A percentile compares a stretch with the other conserved stretches of the same genome.
phyloP scores from a whole-genome alignment of 2,888 invertebrate genomes.

The Parthenolecanium corni region DNA sequence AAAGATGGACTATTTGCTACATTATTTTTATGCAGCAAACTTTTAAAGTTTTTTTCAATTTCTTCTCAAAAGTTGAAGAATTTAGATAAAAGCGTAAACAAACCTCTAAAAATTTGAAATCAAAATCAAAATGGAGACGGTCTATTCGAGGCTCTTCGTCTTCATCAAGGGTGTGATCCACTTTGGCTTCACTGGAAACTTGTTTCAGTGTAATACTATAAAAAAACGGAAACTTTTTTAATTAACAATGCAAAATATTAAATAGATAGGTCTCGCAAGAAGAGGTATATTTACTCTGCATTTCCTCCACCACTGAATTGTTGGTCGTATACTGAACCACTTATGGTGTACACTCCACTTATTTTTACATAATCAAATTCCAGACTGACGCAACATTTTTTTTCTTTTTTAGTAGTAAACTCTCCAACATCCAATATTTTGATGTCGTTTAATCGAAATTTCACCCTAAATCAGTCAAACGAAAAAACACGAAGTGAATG shows the following conservation, averaged over 20 bases:
- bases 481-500: background rate
- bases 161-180: constrained; percentile 4
- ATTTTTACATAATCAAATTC: constrained; percentile 14
- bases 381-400: constrained; percentile 3
- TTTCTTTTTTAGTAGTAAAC: constrained; percentile 10
- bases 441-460: constrained; percentile 5
- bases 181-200: constrained; percentile 8
- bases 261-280: too few species aligned
- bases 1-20: too few species aligned
- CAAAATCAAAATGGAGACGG: constrained; percentile 6
- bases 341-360: constrained; percentile 3
- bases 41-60: too few species aligned
- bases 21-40: too few species aligned
- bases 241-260: too few species aligned
- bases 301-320: constrained; percentile 7
- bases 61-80: too few species aligned
- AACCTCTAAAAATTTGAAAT: constrained; percentile 21
- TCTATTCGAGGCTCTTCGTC: constrained; percentile 1
- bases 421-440: constrained; percentile 8
- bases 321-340: background rate
- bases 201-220: constrained; percentile 5
- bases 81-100: too few species aligned
- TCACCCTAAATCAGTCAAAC: background rate
- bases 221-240: background rate
- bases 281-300: constrained; percentile 8